Base-by-base conservation (phyloP, 2,113 vertebrate species). In the Antechinus stuartii region DNA sequence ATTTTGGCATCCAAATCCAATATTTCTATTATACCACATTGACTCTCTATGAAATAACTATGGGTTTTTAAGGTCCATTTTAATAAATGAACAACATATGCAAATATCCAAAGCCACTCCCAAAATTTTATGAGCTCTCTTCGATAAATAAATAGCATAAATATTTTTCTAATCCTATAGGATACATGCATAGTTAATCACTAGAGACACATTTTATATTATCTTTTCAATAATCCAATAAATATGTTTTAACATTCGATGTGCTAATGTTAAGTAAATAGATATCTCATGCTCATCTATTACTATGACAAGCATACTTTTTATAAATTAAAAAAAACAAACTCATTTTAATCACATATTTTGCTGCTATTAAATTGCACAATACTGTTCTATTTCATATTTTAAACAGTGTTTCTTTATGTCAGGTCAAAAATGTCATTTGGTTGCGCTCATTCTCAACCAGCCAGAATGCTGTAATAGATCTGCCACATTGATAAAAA, bases 401-500 rank as follows among this genome's bases (percentile, higher is more conserved):
- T 84, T 84, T 10, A 55, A 56, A 89, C 30, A 97, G 56, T 57
- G 93, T 91, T 91, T 91, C 92, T 93, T 95, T 94, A 91, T 89
- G 53, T 96, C 91, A 96, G 57, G 52, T 49, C 94, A 96, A 95
- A 97, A 97, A 97, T 96, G 92, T 47, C 97, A 96, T 97, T 98
- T 97, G n/a, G 90, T 94, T 56, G 97, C 96, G 84, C 92, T 96
- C 90, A 22, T 24, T 91, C 10, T 91, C 57, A 96, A 55, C 26
- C 26, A 47, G 52, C 94, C 61, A 92, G 93, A 68, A 90, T 92
- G 68, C 90, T 97, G 96, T 89, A 97, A 97, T 0, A 0, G 92
- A 95, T 95, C 95, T 97, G 96, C 95, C 94, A 90, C 96, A 95
- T 57, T 95, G 96, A 97, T 10, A 94, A 95, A 97, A 98, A 96